Evolutionary conservation across 2,888 invertebrate genomes (phyloP), one percentile per base, ranked within the genome.

Genomic region (Myathropa florea): DNA sequence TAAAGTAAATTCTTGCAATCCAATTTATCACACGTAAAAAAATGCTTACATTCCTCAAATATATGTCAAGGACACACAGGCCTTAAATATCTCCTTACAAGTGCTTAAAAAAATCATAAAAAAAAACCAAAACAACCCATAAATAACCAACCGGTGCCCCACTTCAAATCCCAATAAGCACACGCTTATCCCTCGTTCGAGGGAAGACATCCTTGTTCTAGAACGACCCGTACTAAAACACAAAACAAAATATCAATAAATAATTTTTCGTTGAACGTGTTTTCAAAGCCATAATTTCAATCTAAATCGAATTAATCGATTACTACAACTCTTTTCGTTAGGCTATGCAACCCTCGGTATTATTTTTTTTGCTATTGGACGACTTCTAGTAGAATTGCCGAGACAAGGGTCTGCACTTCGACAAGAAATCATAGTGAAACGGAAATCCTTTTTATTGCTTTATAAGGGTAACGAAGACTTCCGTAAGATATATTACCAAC

Each of bases 271-370:
- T 71, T 83, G 77, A 89, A 89, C 89, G 90, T 90, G 90, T 90
- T 89, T 89, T 88, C 88, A 90, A 88, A 89, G 89, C 90, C 90
- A 91, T 91, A 90, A 92, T 91, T 92, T 90, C 91, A 92, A 92
- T 92, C 92, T 91, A 92, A 91, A 92, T 91, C 91, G 91, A 92
- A 92, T 92, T 92, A 92, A 92, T 92, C 92, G 92, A 92, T 92
- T 92, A 92, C 90, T 90, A 90, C 89, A 86, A 86, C 70, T 79
- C 75, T 63, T 83, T 71, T 90, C 90, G 91, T 90, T 90, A 91
- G 72, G 10, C 65, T n/a, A 46, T 30, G 18, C 28, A 64, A 78
- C 76, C 81, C 71, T 24, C 12, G 23, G 23, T 53, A 23, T 18
- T 24, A 26, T 18, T 46, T 18, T 46, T 46, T 7, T 3, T 3